Evolutionary conservation across 2,797 vertebrate species (phyloP), one percentile per base, ranked within the genome.

Genomic region (Onychomys leucogaster): DNA sequence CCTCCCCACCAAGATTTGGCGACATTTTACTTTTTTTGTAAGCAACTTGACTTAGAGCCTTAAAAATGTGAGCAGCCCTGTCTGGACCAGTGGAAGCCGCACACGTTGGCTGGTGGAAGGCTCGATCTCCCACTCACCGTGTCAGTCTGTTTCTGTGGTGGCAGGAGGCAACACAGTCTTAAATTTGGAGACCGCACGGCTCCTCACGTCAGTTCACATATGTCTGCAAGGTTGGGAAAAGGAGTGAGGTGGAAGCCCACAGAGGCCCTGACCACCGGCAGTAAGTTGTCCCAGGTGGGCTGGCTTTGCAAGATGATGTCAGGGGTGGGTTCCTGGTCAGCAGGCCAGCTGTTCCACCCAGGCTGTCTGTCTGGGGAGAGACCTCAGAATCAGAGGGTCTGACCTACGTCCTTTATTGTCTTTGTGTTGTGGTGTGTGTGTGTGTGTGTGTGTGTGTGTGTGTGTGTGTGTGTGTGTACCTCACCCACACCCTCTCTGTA

Each of bases 171-270:
- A 49, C 6, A 8, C 2, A 0, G 13, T 67, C 61, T 97, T 95
- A 83, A 69, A 43, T 92, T 71, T 63, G 67, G 90, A 85, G 90
- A 92, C 52, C 16, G 41, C 71, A 73, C 52, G 75, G 73, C 77
- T 90, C 49, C 86, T 82, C 69, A 34, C 23, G 75, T 69, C 12
- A 37, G 41, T 71, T 80, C 67, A 21, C 89, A 19, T 88, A 94
- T 96, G 95, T 82, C 78, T 73, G 27, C 49, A 14, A 0, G 43
- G 9, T 0, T 41, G 49, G 41, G 57, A n/a, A 52, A 46, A 78
- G 90, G 83, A 61, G n/a, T 5, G 5, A 8, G 27, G 67, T 8
- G 6, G 87, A 52, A 21, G 59, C 77, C 37, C 13, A 19, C 7
- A 8, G 80, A 67, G 90, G 41, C 12, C 25, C 59, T 0, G 21